Percentiles rank a stretch among this genome's conserved stretches.
These are phyloP conservation scores for Epinotia bilunana DNA, from an alignment of 2,888 invertebrate genomes.

Conservation along the genomic window DNA sequence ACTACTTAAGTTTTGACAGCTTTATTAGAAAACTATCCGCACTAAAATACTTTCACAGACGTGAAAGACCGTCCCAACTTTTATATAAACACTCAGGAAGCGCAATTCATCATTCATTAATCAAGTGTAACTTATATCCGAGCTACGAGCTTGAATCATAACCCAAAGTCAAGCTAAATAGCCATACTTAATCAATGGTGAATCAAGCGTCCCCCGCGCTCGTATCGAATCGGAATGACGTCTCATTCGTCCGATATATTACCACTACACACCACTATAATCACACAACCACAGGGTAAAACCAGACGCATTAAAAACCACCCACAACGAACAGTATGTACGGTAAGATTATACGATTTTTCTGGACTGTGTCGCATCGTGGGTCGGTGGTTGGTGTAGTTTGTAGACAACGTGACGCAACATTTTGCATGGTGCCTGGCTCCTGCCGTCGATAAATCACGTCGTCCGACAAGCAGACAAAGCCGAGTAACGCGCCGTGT, in stretches of 20 bases:
- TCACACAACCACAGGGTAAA: slow-evolving; percentile 55
- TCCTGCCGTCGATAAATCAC: slow-evolving; percentile 72
- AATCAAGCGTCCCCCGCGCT: slow-evolving; percentile 72
- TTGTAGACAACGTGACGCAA: slow-evolving; percentile 74
- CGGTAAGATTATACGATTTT: slow-evolving; percentile 13
- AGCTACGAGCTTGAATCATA: slow-evolving; percentile 38
- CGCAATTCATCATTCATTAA: slow-evolving; percentile 41
- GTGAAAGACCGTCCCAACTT: slow-evolving; percentile 26
- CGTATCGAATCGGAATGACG: slow-evolving; percentile 81
- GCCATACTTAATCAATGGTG: slow-evolving; percentile 77
- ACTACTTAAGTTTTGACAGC: slow-evolving; percentile 43
- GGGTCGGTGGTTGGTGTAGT: slow-evolving; percentile 50
- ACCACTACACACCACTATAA: slow-evolving; percentile 60
- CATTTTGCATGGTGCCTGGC: slow-evolving; percentile 78
- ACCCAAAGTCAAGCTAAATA: slow-evolving; percentile 65
- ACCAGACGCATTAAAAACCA: slow-evolving; percentile 7
- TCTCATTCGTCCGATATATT: slow-evolving; percentile 82
- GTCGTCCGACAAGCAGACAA: slow-evolving; percentile 75
- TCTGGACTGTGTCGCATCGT: slow-evolving; percentile 55
- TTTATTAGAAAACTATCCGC: slow-evolving; percentile 44
- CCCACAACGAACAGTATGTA: slow-evolving; percentile 47
- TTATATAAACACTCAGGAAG: slow-evolving; percentile 36
- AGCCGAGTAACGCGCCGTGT: slow-evolving; percentile 82
- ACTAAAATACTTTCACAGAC: slow-evolving; percentile 43
- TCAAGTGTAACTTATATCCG: slow-evolving; percentile 27